Evolutionary conservation across 2,113 vertebrate genomes (phyloP), one percentile per base, ranked within the genome.

Genomic region (Muntiacus reevesi): DNA sequence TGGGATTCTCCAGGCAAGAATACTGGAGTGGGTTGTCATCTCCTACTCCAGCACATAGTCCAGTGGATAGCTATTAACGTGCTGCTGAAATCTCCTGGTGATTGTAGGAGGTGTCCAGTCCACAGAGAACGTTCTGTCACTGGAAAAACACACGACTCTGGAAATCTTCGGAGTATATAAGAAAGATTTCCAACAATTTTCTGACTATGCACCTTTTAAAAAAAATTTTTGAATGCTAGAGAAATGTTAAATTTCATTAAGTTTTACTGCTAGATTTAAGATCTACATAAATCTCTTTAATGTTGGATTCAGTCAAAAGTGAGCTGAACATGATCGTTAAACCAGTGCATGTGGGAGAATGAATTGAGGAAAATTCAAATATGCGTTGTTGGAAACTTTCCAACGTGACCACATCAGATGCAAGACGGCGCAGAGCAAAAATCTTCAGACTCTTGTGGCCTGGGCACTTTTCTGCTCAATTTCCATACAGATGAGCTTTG

Each of bases 231-330:
- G 40, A 96, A 57, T 87, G 28, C 71, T 91, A 14, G 59, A 92
- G 71, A 97, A 97, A 98, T 98, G 93, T 92, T 95, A 97, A 97
- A 97, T 98, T 98, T 98, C 97, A 97, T 98, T 97, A 97, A 96
- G 94, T 98, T 98, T 98, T 98, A 98, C 43, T 93, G 64, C 79
- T 91, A 91, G 89, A 62, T 74, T 95, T 96, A 98, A 97, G 98
- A 97, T 71, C 97, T 87, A 97, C 91, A 98, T 98, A 98, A 98
- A 98, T 98, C 89, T 74, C 89, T 76, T 97, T 97, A 97, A 98
- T 97, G 95, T 71, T 79, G 6, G 71, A 88, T 96, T 98, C 94
- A 97, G 89, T 98, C 95, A 96, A 98, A 98, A 98, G 95, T 92
- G 85, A 98, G 89, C 83, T 89, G 87, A 97, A 97, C 92, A 93